Base-by-base conservation (phyloP, 1,140 invertebrate species). In the Microplitis mediator region DNA sequence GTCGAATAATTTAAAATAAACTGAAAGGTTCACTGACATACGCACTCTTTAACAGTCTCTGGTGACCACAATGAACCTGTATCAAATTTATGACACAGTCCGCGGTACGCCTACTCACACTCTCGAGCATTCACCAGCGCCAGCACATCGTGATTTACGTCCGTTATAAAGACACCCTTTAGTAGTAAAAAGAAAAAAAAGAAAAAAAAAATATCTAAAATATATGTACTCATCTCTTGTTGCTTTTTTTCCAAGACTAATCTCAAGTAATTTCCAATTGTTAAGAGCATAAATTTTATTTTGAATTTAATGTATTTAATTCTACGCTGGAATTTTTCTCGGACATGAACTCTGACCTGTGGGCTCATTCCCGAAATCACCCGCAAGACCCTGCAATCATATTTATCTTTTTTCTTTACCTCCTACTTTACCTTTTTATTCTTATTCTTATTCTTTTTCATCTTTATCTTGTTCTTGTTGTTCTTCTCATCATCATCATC, bases 51-150 rank as follows among this genome's bases (percentile, higher is more conserved):
- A 23, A 23, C 23, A 23, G 23, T 23, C 23, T 23, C 16, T 54
- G n/a, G 50, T 69, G 73, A 70, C 71, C 69, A 79, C 76, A 80
- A 80, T 80, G 77, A 81, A 78, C 73, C 74, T 78, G 80, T 78
- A 77, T 79, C 72, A 76, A 81, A 81, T 81, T 81, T 81, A 81
- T 81, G 72, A 74, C 75, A 73, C 71, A 74, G 69, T 70, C 70
- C 69, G 72, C 74, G 66, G 66, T 50, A 77, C 80, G 79, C 80
- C 80, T 74, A 82, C 80, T 81, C 80, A 81, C 77, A 81, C 80
- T 78, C 73, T 23, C 23, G 23, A 11, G 36, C n/a, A n/a, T 54
- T 16, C 3, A 39, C 63, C 45, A 36, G 9, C 45, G 23, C 23
- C 23, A 23, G 23, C 23, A 23, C 23, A 23, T 62, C 66, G 69